phyloP scores from a whole-genome alignment of 2,888 invertebrate species.

The Caenorhabditis panamensis region DNA sequence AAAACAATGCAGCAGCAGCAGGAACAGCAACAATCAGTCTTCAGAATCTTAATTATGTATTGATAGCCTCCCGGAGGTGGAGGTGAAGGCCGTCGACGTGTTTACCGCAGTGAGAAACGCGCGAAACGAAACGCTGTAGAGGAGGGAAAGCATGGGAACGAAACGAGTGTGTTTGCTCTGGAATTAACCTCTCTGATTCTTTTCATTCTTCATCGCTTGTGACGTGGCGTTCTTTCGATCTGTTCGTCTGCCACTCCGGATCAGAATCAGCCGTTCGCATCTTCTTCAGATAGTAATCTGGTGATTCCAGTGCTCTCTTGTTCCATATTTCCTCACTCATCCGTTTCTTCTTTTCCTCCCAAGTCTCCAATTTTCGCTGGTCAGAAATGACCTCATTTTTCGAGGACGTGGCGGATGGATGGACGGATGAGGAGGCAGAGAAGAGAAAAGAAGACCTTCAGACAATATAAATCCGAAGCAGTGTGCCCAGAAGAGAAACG shows the following conservation, averaged over 20 bases:
- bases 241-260: neutral
- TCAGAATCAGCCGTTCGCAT: neutral
- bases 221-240: slow-evolving; percentile 1
- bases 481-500: slow-evolving; percentile 3
- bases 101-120: slow-evolving; percentile 10
- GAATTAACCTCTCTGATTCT: slow-evolving; percentile 7
- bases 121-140: slow-evolving; percentile 17
- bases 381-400: slow-evolving; percentile 53
- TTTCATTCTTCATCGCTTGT: neutral
- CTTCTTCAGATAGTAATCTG: slow-evolving; percentile 1
- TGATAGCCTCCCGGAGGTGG: slow-evolving; percentile 9
- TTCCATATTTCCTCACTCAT: slow-evolving; percentile 6
- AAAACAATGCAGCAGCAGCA: slow-evolving; percentile 4
- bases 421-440: slow-evolving; percentile 6
- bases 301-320: slow-evolving; percentile 1
- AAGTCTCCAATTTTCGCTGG: slow-evolving; percentile 16
- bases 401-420: slow-evolving; percentile 24
- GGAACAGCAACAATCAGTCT: slow-evolving; percentile 8
- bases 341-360: slow-evolving; percentile 3
- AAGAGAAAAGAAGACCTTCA: slow-evolving; percentile 27
- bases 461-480: slow-evolving; percentile 21
- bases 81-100: slow-evolving; percentile 10
- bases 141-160: slow-evolving; percentile 10
- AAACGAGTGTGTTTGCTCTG: slow-evolving; percentile 15
- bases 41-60: slow-evolving; percentile 12